Conservation (phyloP, 2,888 invertebrate species). For the Tetropium fuscum region DNA sequence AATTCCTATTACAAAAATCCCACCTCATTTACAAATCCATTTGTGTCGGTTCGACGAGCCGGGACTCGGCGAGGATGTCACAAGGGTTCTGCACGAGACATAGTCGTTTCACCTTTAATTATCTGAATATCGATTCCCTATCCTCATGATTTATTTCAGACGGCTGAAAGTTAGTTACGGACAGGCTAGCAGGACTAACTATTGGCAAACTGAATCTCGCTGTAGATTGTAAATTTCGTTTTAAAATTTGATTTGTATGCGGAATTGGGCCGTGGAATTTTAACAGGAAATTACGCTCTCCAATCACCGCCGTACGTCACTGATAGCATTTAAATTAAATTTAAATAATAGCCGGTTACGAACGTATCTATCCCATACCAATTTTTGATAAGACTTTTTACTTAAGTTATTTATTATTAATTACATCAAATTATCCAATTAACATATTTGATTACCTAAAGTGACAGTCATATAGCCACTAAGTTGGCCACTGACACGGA, state of each 20-base stretch:
- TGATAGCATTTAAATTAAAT: no score
- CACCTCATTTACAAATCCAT: conserved; percentile 3
- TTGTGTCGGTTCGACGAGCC: not conserved
- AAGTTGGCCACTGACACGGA: no score
- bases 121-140: conserved; percentile 11
- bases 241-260: conserved; percentile 20
- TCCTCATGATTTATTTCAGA: conserved; percentile 20
- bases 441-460: no score
- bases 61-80: not conserved
- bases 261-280: conserved; percentile 5
- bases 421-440: no score
- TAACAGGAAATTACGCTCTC: conserved; percentile 6
- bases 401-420: no score
- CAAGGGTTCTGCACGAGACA: not conserved
- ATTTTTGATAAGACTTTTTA: no score
- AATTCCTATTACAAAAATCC: not conserved
- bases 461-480: no score
- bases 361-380: no score
- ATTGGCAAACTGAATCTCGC: conserved; percentile 11
- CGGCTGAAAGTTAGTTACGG: conserved; percentile 10
- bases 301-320: no score
- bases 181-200: conserved; percentile 4
- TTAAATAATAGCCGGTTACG: no score
- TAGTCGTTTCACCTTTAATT: conserved; percentile 8
- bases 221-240: conserved; percentile 8